Evolutionary conservation across 92 coral and sea anemone species (phyloP).

Genomic region (Palythoa caribaeorum): DNA sequence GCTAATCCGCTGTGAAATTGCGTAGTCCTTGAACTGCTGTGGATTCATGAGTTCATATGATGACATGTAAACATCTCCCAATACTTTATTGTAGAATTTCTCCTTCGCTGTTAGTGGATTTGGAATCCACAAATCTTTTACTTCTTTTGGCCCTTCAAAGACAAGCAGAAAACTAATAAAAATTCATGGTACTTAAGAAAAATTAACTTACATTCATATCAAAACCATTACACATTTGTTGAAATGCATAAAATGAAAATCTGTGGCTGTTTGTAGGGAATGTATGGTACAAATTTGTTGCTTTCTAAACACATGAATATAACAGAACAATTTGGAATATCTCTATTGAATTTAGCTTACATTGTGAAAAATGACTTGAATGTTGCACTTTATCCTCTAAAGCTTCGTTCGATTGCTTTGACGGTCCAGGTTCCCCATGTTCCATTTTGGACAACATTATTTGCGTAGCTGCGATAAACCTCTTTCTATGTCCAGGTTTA

Average conservation of each 20-base stretch:
- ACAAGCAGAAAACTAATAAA: conserved; percentile 5
- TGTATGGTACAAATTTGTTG: conserved; percentile 3
- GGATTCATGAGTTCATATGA: conserved; percentile 4
- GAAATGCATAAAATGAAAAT: conserved; percentile 1
- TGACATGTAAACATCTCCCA: conserved; percentile 8
- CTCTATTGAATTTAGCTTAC: neutral
- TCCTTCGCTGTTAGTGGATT: conserved; percentile 18
- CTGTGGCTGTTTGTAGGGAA: conserved; percentile 10
- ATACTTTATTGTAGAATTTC: conserved; percentile 5
- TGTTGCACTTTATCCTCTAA: conserved; percentile 7
- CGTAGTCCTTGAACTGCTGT: conserved; percentile 7
- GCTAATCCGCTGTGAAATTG: conserved; percentile 12
- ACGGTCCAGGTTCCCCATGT: conserved; percentile 13
- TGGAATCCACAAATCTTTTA: conserved; percentile 23
- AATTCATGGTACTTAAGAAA: conserved; percentile 6
- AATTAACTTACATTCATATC: conserved; percentile 16
- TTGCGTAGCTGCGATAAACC: conserved; percentile 50
- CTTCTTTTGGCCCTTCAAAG: conserved; percentile 15
- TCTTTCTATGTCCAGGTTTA: conserved; percentile 25
- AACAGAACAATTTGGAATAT: conserved; percentile 1
- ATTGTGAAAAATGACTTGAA: conserved; percentile 2
- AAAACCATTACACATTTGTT: conserved; percentile 2
- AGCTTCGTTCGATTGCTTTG: conserved; percentile 9
- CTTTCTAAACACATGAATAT: conserved; percentile 9
- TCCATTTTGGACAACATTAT: conserved; percentile 23